These are phyloP conservation scores for Drosophila serrata DNA, from an alignment of 1,140 invertebrate species.

Conservation along the genomic window DNA sequence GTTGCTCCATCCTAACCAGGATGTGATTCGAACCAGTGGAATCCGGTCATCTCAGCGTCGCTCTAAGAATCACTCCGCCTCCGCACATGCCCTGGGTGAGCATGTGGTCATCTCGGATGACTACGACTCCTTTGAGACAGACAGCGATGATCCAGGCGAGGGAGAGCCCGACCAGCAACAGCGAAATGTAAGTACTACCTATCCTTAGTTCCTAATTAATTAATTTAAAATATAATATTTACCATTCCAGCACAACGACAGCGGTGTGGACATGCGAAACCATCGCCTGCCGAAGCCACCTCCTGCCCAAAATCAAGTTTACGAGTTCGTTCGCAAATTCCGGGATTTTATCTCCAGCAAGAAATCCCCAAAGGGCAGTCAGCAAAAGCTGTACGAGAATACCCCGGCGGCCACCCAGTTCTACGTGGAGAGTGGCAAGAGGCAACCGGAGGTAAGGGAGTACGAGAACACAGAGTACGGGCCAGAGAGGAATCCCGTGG, in stretches of 20 bases:
- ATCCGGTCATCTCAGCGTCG: constrained; percentile 54
- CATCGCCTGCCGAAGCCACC: constrained; percentile 87
- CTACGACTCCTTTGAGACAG: constrained; percentile 89
- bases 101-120: constrained; percentile 85
- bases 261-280: constrained; percentile 86
- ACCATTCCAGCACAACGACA: constrained; percentile 82
- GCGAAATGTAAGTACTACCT: constrained; percentile 54
- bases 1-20: constrained; percentile 48
- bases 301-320: constrained; percentile 85
- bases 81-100: constrained; percentile 67
- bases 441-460: constrained; percentile 35
- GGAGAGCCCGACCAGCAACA: constrained; percentile 86
- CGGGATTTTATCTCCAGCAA: constrained; percentile 87
- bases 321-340: constrained; percentile 87
- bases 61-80: constrained; percentile 63
- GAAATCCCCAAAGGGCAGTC: constrained; percentile 86
- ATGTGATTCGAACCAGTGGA: constrained; percentile 23
- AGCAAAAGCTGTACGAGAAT: constrained; percentile 81
- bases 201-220: neutral
- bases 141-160: constrained; percentile 86
- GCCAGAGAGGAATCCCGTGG: constrained; percentile 46
- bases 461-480: constrained; percentile 65
- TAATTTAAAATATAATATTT: neutral
- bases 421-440: constrained; percentile 61
- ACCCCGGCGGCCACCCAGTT: constrained; percentile 63